Base-by-base conservation (phyloP, 1,140 invertebrate genomes). In the Lethocerus indicus region DNA sequence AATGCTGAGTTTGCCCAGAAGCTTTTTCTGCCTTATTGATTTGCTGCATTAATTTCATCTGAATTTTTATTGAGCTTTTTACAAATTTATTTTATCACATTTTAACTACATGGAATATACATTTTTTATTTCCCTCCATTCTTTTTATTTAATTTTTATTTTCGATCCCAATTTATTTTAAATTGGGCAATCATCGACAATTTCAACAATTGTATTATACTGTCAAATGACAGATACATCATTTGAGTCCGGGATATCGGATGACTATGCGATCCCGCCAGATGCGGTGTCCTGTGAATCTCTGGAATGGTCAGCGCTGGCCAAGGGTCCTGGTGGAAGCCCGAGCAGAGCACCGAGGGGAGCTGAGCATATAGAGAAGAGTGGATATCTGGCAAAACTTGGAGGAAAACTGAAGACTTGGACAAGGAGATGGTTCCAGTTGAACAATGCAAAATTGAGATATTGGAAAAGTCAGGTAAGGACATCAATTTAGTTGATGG, bases 371-470 rank as follows among this genome's bases (percentile, higher is more conserved):
- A 65, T 93, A 21, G 89, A 94, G 59, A 93, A 94, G 68, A 77
- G 80, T 59, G 91, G 92, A 4, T 90, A 92, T 61, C 70, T 96
- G 29, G 89, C 88, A 13, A 95, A 96, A 68, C 71, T 95, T 29
- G 89, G 91, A 40, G 91, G 91, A 13, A 94, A 93, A 67, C 69
- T 95, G 1, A 95, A 94, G 70, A 94, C 88, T 0, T 95, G 91
- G 91, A 72, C 87, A 54, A 87, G 91, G 60, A 71, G 90, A 58
- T 95, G 87, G 83, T 96, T 95, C 61, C 86, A 93, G 0, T 66
- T 95, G 1, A 90, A 88, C 60, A 91, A 94, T 67, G 89, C 89
- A 24, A 78, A 80, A 0, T 67, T 95, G 0, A 84, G 80, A 2
- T 95, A 95, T 64, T 95, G 91, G 82, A 95, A 94, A 66, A 86